Conservation (phyloP, 2,797 vertebrate species). For the Pteropus rufus region DNA sequence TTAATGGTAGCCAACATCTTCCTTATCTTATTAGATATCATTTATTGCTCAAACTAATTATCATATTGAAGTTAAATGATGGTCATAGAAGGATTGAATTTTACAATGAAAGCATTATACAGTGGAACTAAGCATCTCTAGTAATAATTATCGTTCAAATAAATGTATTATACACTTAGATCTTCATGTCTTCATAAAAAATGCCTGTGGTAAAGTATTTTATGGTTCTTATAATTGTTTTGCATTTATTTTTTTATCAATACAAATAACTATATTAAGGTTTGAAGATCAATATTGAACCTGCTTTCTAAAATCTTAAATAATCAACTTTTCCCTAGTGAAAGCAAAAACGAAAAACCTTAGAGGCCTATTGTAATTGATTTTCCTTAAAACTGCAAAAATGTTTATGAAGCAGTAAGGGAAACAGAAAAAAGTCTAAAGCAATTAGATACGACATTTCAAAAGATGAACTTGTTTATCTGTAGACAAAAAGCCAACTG, state of each 20-base stretch:
- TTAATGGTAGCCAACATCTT: not conserved
- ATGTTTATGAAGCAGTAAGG: constrained; percentile 55
- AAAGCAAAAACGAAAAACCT: constrained; percentile 52
- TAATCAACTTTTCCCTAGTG: constrained; percentile 39
- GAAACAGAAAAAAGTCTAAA: constrained; percentile 44
- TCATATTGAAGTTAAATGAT: not conserved
- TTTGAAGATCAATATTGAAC: constrained; percentile 42
- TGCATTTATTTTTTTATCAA: constrained; percentile 52
- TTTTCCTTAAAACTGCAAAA: constrained; percentile 66
- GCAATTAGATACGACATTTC: constrained; percentile 59
- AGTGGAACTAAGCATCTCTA: not conserved
- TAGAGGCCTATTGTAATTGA: constrained; percentile 41
- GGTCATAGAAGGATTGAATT: not conserved
- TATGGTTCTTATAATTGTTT: constrained; percentile 38
- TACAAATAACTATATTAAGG: constrained; percentile 56
- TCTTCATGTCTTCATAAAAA: not conserved
- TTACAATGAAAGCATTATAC: constrained; percentile 22
- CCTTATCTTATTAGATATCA: not conserved
- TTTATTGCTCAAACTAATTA: not conserved
- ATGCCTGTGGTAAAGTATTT: not conserved
- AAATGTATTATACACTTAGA: not conserved
- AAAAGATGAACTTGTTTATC: constrained; percentile 44
- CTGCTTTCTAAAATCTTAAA: constrained; percentile 55
- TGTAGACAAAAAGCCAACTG: constrained; percentile 38
- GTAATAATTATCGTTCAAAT: constrained; percentile 30